Percentiles rank a stretch among this genome's conserved stretches.
Evolutionary conservation across 2,888 invertebrate species (phyloP).

Genomic region (Xanthia icteritia): DNA sequence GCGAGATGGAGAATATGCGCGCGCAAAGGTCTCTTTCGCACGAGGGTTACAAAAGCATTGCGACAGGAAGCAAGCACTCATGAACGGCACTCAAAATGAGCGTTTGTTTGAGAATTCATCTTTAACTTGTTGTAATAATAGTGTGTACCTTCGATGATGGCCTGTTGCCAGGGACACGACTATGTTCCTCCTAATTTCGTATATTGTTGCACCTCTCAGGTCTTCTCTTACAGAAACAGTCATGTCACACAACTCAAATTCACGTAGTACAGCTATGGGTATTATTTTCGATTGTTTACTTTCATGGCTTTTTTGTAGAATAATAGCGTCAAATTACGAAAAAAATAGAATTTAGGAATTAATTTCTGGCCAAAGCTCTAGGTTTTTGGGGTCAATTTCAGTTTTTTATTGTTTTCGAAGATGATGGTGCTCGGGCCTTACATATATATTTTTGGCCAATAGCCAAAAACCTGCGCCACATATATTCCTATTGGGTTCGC

Average conservation of each 20-base stretch:
- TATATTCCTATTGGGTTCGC: no score
- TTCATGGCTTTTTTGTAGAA: neutral
- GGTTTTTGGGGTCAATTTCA: neutral
- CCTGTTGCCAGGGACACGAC: neutral
- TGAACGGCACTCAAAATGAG: neutral
- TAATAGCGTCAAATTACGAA: neutral
- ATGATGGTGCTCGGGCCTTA: neutral
- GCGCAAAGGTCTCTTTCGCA: slow-evolving; percentile 9
- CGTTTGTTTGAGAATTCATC: neutral
- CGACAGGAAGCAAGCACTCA: neutral
- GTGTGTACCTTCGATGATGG: neutral
- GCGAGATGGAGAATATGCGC: slow-evolving; percentile 15
- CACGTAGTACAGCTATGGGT: neutral
- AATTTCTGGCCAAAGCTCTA: neutral
- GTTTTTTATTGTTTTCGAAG: neutral
- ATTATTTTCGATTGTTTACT: neutral
- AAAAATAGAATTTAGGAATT: neutral
- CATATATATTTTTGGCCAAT: neutral
- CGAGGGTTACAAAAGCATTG: neutral
- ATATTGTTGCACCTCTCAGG: neutral
- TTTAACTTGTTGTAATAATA: slow-evolving; percentile 4
- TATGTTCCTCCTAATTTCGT: neutral
- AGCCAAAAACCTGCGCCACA: no score
- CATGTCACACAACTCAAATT: neutral
- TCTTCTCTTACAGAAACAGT: no score